Evolutionary conservation across 2,113 vertebrate genomes (phyloP).

Genomic region (Tupaia tana): DNA sequence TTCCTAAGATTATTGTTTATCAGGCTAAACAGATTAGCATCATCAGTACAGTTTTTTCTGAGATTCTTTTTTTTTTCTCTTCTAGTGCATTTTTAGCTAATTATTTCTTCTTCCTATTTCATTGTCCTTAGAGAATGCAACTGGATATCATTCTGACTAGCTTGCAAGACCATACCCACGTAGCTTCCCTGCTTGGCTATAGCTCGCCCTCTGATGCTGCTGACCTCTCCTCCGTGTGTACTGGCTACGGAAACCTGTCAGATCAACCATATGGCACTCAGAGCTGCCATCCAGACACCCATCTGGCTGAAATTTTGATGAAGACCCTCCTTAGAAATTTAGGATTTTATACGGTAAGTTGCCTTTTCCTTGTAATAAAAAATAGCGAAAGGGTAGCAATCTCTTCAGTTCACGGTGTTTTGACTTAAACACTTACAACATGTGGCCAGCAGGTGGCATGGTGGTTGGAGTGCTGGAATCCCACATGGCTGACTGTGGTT

Average conservation of each 20-base stretch:
- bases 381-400: background rate
- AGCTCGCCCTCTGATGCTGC: conserved; percentile 93
- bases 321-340: conserved; percentile 98
- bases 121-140: conserved; percentile 92
- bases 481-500: too few relatives aligned
- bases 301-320: conserved; percentile 98
- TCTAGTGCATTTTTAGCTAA: conserved; percentile 46
- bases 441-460: too few relatives aligned
- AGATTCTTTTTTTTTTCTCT: background rate
- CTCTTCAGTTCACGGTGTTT: conserved; percentile 53
- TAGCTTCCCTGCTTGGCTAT: conserved; percentile 97
- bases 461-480: too few relatives aligned
- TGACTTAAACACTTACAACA: conserved; percentile 1
- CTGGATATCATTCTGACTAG: conserved; percentile 98
- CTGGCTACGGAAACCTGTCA: conserved; percentile 86
- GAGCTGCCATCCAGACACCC: conserved; percentile 94
- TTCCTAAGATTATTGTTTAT: conserved; percentile 43
- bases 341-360: conserved; percentile 97
- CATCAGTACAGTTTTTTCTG: background rate
- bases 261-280: conserved; percentile 88
- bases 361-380: conserved; percentile 27
- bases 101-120: conserved; percentile 52
- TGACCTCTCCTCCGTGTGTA: conserved; percentile 87
- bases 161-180: conserved; percentile 98
- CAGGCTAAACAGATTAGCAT: background rate